phyloP scores from a whole-genome alignment of 2,113 vertebrate genomes.

The Limnothrissa miodon region DNA sequence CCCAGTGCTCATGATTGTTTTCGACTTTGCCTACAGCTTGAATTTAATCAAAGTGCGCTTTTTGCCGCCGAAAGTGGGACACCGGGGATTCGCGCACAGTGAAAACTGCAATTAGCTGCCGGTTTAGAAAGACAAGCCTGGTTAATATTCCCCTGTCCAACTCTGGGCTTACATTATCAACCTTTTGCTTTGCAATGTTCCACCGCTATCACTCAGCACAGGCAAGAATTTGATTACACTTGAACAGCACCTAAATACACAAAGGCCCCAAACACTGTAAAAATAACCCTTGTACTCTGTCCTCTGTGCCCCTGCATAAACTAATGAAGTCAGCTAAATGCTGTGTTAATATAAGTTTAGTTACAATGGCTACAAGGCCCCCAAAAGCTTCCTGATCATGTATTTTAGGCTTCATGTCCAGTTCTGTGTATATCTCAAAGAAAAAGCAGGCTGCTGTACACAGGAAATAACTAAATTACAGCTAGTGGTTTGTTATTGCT shows the following conservation, averaged over 20 bases:
- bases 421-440: too few relatives aligned
- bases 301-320: neutral
- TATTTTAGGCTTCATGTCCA: too few relatives aligned
- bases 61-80: conserved; percentile 40
- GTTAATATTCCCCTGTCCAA: conserved; percentile 62
- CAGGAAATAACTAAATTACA: too few relatives aligned
- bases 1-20: conserved; percentile 51
- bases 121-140: conserved; percentile 50
- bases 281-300: neutral
- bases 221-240: conserved; percentile 32
- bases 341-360: neutral
- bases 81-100: conserved; percentile 46
- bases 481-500: too few relatives aligned
- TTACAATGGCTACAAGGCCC: neutral
- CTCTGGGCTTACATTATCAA: conserved; percentile 45
- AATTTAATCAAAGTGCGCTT: conserved; percentile 64
- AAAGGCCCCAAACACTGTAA: neutral
- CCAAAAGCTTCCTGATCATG: too few relatives aligned
- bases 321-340: neutral
- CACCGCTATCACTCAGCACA: conserved; percentile 1
- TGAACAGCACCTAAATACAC: conserved; percentile 10
- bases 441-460: too few relatives aligned
- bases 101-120: conserved; percentile 54
- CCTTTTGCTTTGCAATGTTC: conserved; percentile 42
- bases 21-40: conserved; percentile 51